phyloP scores from a whole-genome alignment of 2,113 vertebrate genomes.

The Bufo bufo region DNA sequence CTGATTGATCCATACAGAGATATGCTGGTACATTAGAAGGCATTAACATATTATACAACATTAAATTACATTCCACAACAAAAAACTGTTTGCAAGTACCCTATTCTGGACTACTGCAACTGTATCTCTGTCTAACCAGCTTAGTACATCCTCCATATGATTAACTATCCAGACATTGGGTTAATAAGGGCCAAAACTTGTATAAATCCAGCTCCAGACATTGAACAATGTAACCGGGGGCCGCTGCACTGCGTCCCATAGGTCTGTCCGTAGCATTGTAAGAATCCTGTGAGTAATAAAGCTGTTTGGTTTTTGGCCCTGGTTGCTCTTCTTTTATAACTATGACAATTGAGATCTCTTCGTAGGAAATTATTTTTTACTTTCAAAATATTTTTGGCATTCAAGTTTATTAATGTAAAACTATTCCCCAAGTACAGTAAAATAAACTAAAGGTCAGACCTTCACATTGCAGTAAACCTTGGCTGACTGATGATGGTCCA shows the following conservation, averaged over 20 bases:
- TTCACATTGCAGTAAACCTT: background rate
- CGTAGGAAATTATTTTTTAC: background rate
- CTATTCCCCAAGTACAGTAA: background rate
- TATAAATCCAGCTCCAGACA: background rate
- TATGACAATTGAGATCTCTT: background rate
- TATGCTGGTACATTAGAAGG: too few species aligned
- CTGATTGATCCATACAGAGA: too few species aligned
- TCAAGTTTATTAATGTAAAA: background rate
- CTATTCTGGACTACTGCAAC: too few species aligned
- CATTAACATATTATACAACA: too few species aligned
- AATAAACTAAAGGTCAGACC: background rate
- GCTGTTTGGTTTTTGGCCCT: background rate
- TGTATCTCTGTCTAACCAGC: background rate
- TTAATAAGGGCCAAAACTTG: background rate
- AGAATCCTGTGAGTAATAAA: background rate
- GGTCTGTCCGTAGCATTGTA: background rate
- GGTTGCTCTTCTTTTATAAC: background rate
- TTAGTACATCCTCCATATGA: background rate
- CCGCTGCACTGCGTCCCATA: background rate
- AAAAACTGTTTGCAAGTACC: too few species aligned
- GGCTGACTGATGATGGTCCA: background rate
- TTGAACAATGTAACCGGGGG: background rate
- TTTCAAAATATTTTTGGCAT: constrained; percentile 2
- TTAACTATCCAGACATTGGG: background rate
- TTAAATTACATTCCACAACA: too few species aligned